phyloP scores from a whole-genome alignment of 2,888 invertebrate genomes.

The Melangyna quadrimaculata region DNA sequence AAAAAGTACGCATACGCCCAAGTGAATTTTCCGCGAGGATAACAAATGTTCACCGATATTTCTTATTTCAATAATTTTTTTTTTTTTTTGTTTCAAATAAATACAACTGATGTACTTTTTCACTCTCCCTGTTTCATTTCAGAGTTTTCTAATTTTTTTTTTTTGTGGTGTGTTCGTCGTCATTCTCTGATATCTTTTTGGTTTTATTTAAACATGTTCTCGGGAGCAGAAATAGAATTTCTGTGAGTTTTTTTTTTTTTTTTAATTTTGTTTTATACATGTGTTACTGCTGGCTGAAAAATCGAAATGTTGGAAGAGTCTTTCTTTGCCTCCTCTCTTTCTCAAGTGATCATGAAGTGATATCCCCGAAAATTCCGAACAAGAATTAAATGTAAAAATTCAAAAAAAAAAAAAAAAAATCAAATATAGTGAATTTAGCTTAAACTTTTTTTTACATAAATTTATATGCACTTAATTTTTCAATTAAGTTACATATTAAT shows the following conservation, averaged over 20 bases:
- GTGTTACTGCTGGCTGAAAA: slow-evolving; percentile 70
- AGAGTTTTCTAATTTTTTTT: slow-evolving; percentile 72
- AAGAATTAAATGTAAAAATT: slow-evolving; percentile 54
- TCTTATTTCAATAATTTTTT: slow-evolving; percentile 53
- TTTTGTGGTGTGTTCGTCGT: slow-evolving; percentile 37
- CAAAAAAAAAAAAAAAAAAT: neutral
- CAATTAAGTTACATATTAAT: slow-evolving; percentile 12
- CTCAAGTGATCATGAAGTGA: slow-evolving; percentile 68
- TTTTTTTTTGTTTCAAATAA: slow-evolving; percentile 43
- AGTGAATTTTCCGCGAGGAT: slow-evolving; percentile 45
- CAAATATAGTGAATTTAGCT: slow-evolving; percentile 43
- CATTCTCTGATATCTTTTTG: slow-evolving; percentile 71
- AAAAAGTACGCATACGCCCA: slow-evolving; percentile 58
- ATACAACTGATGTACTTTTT: slow-evolving; percentile 32
- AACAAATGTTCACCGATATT: slow-evolving; percentile 58
- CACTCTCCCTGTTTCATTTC: slow-evolving; percentile 69
- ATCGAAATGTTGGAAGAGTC: slow-evolving; percentile 68
- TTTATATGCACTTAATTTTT: slow-evolving; percentile 39
- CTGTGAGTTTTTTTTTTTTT: slow-evolving; percentile 23
- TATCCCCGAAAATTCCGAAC: slow-evolving; percentile 61
- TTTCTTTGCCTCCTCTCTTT: slow-evolving; percentile 69
- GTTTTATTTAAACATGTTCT: slow-evolving; percentile 71
- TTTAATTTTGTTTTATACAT: slow-evolving; percentile 51
- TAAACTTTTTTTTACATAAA: slow-evolving; percentile 13
- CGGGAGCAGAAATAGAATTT: slow-evolving; percentile 70